Evolutionary conservation across 2,797 vertebrate species (phyloP), one percentile per base, ranked within the genome.

Genomic region (Rhabdomys pumilio): DNA sequence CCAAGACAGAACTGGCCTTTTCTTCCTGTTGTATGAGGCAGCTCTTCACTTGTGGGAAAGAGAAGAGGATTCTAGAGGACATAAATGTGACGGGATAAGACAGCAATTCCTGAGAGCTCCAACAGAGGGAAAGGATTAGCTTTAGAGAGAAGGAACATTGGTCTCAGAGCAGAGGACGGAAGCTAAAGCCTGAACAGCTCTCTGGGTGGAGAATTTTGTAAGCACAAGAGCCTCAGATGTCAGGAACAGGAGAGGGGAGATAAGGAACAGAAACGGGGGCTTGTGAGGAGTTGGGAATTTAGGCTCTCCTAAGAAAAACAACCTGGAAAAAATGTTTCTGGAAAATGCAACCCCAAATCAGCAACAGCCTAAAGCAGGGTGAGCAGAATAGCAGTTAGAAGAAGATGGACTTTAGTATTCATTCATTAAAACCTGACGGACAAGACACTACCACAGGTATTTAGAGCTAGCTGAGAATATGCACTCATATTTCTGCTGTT

Each of bases 261-360:
- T 0, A 13, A 55, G 1, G 7, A 63, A 34, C 41, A 61, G 34
- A n/a, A 83, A 12, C 8, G 6, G 19, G 41, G 0, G 0, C 6
- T 31, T 7, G 38, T 29, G 53, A 2, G 3, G 34, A 92, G 38
- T 12, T 85, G 44, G 41, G 59, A 55, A 55, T 79, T 19, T 34
- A 50, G 47, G n/a, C 5, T 92, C 22, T 29, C 38, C 0, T 55
- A 61, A 90, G 0, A 38, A 93, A 31, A 57, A 41, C 34, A 86
- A 55, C n/a, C 22, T 77, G 72, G 53, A 89, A 86, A 61, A 12
- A 93, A 34, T 17, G 0, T 69, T 90, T 86, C 85, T 75, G 53
- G 38, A 29, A 20, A 88, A 90, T 24, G 26, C 12, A 61, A 61
- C 5, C 47, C 26, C 44, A 55, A 63, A 31, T 72, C 82, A 82